A percentile compares a stretch with the other conserved stretches of the same genome.
phyloP scores from a whole-genome alignment of 2,888 invertebrate genomes.

The Rotaria socialis region DNA sequence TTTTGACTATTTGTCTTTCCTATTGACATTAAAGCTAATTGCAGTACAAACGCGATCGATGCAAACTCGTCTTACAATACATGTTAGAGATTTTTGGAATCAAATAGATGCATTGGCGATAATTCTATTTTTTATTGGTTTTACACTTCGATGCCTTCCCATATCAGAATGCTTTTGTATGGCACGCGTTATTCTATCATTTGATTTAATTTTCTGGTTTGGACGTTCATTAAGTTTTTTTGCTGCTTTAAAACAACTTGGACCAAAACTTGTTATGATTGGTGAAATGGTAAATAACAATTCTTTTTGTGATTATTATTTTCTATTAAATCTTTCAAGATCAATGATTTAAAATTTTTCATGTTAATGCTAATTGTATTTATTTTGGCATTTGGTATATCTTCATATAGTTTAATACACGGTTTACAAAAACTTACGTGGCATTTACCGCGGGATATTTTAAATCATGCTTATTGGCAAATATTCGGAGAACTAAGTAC shows the following conservation, averaged over 20 bases:
- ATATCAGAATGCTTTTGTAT: not conserved
- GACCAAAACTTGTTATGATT: constrained; percentile 59
- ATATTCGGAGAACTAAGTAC: not conserved
- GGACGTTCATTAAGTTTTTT: constrained; percentile 56
- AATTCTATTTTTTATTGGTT: not conserved
- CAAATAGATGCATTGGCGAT: not conserved
- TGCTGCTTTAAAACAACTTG: constrained; percentile 55
- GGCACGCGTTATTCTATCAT: constrained; percentile 54
- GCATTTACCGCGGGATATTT: not conserved
- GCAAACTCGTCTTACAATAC: not conserved
- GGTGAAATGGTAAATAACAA: constrained; percentile 53
- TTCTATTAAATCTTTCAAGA: not conserved
- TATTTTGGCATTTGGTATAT: constrained; percentile 56
- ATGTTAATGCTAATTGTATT: constrained; percentile 57
- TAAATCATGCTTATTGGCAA: constrained; percentile 12
- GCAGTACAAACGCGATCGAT: not conserved
- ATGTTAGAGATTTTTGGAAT: not conserved
- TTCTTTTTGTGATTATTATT: not conserved
- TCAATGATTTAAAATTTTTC: constrained; percentile 56
- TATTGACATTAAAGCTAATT: not conserved
- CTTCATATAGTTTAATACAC: constrained; percentile 56
- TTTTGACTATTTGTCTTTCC: not conserved
- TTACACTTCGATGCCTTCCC: not conserved
- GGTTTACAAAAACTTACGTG: not conserved
- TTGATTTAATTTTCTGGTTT: constrained; percentile 57